phyloP scores from a whole-genome alignment of 2,797 vertebrate genomes.

The Macroramphosus scolopax region DNA sequence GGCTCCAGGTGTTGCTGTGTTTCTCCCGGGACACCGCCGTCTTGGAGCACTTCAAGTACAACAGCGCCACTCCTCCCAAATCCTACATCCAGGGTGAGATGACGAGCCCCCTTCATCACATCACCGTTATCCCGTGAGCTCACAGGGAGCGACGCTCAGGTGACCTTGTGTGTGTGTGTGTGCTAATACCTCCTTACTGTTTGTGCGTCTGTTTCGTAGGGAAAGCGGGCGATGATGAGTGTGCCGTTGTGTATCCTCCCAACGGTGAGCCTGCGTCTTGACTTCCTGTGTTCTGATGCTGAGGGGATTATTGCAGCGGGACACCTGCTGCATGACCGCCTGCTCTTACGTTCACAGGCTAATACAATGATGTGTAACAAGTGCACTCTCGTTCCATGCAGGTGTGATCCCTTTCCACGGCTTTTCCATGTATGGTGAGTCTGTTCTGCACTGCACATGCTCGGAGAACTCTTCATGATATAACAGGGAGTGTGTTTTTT shows the following conservation, averaged over 20 bases:
- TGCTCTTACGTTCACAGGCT: too few species aligned
- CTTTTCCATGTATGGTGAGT: conserved; percentile 99
- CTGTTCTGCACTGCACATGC: not conserved
- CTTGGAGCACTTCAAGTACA: conserved; percentile 92
- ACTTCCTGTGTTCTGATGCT: not conserved
- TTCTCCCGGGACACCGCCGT: conserved; percentile 95
- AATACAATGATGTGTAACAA: too few species aligned
- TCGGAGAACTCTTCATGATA: not conserved
- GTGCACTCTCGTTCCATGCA: conserved; percentile 53
- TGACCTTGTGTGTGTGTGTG: not conserved
- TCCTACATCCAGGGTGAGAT: conserved; percentile 89
- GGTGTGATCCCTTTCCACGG: conserved; percentile 98
- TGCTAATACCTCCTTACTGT: too few species aligned
- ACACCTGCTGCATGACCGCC: too few species aligned
- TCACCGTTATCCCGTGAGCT: too few species aligned
- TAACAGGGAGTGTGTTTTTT: conserved; percentile 8
- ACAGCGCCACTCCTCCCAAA: conserved; percentile 92
- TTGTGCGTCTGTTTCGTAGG: conserved; percentile 70
- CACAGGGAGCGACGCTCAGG: too few species aligned
- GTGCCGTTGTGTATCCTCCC: conserved; percentile 92
- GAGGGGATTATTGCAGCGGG: too few species aligned
- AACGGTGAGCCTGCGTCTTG: conserved; percentile 84
- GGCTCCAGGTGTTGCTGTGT: conserved; percentile 88
- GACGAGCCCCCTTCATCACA: not conserved
- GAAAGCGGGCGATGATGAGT: conserved; percentile 86